phyloP scores from a whole-genome alignment of 2,888 invertebrate genomes.

The Hemaris fuciformis region DNA sequence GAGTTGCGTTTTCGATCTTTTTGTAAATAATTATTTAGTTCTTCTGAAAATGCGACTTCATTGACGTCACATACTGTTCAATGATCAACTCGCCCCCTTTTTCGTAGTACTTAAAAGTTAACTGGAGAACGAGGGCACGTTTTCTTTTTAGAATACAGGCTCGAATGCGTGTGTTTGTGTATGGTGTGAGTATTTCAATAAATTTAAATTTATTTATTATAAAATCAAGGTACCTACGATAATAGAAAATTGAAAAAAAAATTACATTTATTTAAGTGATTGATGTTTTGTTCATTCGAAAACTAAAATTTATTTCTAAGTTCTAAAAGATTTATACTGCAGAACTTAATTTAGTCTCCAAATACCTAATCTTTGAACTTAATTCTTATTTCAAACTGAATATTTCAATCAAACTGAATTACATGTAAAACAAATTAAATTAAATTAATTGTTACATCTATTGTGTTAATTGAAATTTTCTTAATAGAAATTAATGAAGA shows the following conservation, averaged over 20 bases:
- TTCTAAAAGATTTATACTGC: too few species aligned
- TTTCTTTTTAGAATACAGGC: too few species aligned
- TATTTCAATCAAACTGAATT: background rate
- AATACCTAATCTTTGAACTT: background rate
- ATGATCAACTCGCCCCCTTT: too few species aligned
- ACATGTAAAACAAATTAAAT: background rate
- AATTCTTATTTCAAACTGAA: background rate
- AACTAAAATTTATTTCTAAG: background rate
- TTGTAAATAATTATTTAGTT: too few species aligned
- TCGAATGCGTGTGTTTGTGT: too few species aligned
- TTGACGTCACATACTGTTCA: too few species aligned
- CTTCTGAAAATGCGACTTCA: too few species aligned
- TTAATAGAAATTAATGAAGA: conserved; percentile 10
- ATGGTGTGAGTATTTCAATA: too few species aligned
- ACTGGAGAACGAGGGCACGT: too few species aligned
- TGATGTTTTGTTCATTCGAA: background rate
- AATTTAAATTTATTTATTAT: too few species aligned
- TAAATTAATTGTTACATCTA: background rate
- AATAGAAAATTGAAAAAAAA: background rate
- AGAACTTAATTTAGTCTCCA: background rate
- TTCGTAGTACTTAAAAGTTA: too few species aligned
- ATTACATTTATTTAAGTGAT: background rate
- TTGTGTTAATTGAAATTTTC: background rate
- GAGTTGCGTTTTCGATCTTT: too few species aligned
- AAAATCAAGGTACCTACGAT: background rate